These are phyloP conservation scores for Poecilia wingei DNA, from an alignment of 2,797 vertebrate genomes.

Conservation along the genomic window DNA sequence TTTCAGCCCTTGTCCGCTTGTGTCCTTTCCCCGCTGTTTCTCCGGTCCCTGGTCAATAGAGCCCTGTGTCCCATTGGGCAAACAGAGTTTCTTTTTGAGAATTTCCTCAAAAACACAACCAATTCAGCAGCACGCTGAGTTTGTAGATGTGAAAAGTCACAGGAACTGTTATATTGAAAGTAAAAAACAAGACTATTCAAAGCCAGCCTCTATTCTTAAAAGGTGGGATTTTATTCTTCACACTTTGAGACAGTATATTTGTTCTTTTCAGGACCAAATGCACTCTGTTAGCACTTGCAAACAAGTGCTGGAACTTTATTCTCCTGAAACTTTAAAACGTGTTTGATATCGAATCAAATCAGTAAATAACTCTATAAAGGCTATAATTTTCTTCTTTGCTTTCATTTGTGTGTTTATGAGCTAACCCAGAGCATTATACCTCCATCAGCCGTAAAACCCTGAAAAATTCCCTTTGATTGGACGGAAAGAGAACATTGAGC, in stretches of 20 bases:
- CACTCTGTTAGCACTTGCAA: conserved; percentile 25
- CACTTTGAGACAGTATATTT: conserved; percentile 26
- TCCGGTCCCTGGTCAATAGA: conserved; percentile 61
- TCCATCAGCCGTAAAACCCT: conserved; percentile 50
- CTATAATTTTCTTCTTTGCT: conserved; percentile 23
- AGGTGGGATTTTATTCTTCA: conserved; percentile 25
- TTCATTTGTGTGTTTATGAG: conserved; percentile 55
- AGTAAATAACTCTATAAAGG: conserved; percentile 44
- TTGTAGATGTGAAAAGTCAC: conserved; percentile 48
- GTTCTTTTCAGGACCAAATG: conserved; percentile 21
- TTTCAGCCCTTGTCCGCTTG: conserved; percentile 58
- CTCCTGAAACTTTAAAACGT: conserved; percentile 28
- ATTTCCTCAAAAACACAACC: conserved; percentile 49
- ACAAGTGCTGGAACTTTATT: conserved; percentile 1
- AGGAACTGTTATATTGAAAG: conserved; percentile 40
- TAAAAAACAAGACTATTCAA: conserved; percentile 40
- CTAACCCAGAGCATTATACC: conserved; percentile 31
- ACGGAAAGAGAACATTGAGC: conserved; percentile 54
- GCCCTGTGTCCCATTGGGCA: conserved; percentile 57
- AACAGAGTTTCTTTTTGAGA: conserved; percentile 60
- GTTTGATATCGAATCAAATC: conserved; percentile 27
- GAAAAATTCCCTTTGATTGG: conserved; percentile 61
- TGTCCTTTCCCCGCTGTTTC: conserved; percentile 51
- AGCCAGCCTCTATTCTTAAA: conserved; percentile 36
- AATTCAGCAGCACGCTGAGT: conserved; percentile 52